Conservation (phyloP, 1,140 invertebrate species). For the Zaprionus lachaisei region DNA sequence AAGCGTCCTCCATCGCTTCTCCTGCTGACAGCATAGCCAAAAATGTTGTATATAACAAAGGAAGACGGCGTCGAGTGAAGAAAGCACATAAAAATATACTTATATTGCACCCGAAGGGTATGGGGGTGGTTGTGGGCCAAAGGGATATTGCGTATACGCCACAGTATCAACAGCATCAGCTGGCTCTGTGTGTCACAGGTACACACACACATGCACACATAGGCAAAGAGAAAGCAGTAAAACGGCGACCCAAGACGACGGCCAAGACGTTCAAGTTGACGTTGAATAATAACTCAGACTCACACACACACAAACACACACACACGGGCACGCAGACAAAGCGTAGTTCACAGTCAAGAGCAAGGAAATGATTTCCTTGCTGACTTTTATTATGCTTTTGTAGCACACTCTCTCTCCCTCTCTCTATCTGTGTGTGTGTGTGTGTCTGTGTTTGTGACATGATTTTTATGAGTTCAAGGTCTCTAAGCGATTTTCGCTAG, state of each 20-base stretch:
- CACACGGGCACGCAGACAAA: constrained; percentile 6
- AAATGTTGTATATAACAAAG: constrained; percentile 32
- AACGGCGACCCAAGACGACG: constrained; percentile 28
- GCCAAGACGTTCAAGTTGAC: constrained; percentile 72
- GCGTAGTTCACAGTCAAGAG: constrained; percentile 47
- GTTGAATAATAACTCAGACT: constrained; percentile 75
- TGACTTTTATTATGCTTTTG: constrained; percentile 71
- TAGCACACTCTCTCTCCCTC: background rate
- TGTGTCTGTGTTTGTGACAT: constrained; percentile 68
- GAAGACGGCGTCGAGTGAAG: constrained; percentile 18
- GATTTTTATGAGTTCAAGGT: constrained; percentile 84
- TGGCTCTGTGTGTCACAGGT: constrained; percentile 55
- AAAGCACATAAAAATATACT: constrained; percentile 67
- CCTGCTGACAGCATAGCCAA: background rate
- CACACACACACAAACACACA: constrained; percentile 19
- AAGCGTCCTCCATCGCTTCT: background rate
- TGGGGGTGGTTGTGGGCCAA: constrained; percentile 12
- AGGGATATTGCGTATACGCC: constrained; percentile 66
- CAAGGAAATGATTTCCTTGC: constrained; percentile 78
- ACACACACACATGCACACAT: constrained; percentile 36
- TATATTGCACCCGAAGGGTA: constrained; percentile 20
- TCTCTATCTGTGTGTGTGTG: constrained; percentile 34
- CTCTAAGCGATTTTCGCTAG: constrained; percentile 56
- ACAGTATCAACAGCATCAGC: constrained; percentile 36
- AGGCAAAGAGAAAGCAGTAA: constrained; percentile 23